phyloP scores from a whole-genome alignment of 2,888 invertebrate species.

The Aphidoletes aphidimyza region DNA sequence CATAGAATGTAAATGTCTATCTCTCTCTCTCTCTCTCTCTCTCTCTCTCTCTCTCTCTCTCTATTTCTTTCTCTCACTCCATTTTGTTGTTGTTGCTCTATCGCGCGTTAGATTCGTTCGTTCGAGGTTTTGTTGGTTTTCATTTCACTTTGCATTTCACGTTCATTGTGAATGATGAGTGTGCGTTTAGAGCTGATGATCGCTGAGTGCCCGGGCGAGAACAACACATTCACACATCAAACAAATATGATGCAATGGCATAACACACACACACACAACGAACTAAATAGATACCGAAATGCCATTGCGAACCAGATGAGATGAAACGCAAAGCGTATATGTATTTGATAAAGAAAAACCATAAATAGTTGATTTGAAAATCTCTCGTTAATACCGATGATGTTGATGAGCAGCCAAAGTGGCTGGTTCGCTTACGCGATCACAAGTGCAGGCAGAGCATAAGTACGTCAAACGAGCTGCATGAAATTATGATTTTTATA shows the following conservation, averaged over 20 bases:
- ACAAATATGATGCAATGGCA: neutral
- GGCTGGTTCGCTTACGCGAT: slow-evolving; percentile 23
- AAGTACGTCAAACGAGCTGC: slow-evolving; percentile 22
- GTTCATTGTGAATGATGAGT: slow-evolving; percentile 41
- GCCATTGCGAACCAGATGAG: neutral
- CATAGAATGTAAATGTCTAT: slow-evolving; percentile 42
- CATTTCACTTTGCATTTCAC: neutral
- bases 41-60: neutral
- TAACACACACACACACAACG: neutral
- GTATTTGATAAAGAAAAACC: slow-evolving; percentile 49
- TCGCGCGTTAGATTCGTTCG: too few relatives aligned
- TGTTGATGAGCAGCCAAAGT: slow-evolving; percentile 47
- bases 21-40: neutral
- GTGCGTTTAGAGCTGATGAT: slow-evolving; percentile 36
- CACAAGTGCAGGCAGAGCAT: slow-evolving; percentile 26
- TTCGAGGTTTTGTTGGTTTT: neutral
- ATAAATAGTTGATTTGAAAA: slow-evolving; percentile 51
- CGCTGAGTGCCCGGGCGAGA: neutral
- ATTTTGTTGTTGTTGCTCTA: neutral
- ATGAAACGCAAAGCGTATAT: slow-evolving; percentile 11
- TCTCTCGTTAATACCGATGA: slow-evolving; percentile 48
- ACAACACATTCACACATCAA: neutral
- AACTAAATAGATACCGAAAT: neutral
- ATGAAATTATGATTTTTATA: slow-evolving; percentile 46
- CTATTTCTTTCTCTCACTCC: neutral